These are phyloP conservation scores for Andricus curvator DNA, from an alignment of 2,888 invertebrate species.

Conservation along the genomic window DNA sequence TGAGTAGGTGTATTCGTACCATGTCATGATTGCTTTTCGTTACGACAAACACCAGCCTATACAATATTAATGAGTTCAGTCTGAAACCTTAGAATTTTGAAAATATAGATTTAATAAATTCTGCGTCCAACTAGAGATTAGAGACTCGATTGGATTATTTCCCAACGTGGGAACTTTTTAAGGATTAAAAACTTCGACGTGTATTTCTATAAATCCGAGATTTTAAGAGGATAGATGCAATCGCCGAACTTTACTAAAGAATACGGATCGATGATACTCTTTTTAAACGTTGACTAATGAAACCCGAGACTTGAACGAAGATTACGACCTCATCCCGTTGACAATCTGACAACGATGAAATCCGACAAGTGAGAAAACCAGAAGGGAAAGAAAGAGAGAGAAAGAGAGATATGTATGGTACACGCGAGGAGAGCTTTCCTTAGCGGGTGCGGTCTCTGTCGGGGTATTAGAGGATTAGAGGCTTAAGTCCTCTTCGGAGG, in stretches of 20 bases:
- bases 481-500: slow-evolving; percentile 46
- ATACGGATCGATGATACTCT: slow-evolving; percentile 33
- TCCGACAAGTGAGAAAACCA: slow-evolving; percentile 38
- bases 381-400: slow-evolving; percentile 21
- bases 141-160: background rate
- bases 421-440: slow-evolving; percentile 27
- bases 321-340: slow-evolving; percentile 38
- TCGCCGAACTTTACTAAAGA: background rate
- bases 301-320: slow-evolving; percentile 29
- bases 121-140: background rate
- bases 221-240: background rate
- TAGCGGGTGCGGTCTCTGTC: slow-evolving; percentile 40
- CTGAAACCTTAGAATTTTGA: background rate
- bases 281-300: slow-evolving; percentile 26
- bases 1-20: slow-evolving; percentile 37
- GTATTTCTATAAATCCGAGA: background rate
- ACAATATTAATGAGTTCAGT: background rate
- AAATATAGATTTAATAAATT: background rate
- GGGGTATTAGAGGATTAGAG: slow-evolving; percentile 55
- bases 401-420: background rate
- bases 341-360: slow-evolving; percentile 40
- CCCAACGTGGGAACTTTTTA: background rate
- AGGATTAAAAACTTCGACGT: background rate
- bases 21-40: slow-evolving; percentile 3
- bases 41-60: background rate